Evolutionary conservation across 2,888 invertebrate genomes (phyloP).

Genomic region (Chesias legatella): DNA sequence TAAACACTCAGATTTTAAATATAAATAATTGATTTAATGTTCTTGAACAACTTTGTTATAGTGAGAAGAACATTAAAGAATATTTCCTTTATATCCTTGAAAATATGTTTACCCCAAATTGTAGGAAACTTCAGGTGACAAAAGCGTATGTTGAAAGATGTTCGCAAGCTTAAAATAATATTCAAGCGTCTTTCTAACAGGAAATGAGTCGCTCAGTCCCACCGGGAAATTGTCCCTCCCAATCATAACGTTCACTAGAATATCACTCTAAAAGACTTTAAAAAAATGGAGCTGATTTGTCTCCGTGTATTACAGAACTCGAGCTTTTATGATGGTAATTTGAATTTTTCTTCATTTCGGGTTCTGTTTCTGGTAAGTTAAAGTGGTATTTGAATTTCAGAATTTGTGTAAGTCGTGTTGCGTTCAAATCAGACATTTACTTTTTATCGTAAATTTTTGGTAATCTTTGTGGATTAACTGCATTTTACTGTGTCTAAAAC

Average conservation of each 20-base stretch:
- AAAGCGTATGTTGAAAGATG: slow-evolving; percentile 64
- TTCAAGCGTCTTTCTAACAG: slow-evolving; percentile 63
- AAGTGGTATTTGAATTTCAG: slow-evolving; percentile 20
- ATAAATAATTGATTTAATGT: too few species aligned
- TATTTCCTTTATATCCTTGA: too few species aligned
- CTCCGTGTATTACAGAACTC: slow-evolving; percentile 56
- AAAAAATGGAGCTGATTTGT: slow-evolving; percentile 68
- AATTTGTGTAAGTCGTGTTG: too few species aligned
- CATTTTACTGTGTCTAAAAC: too few species aligned
- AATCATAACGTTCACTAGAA: slow-evolving; percentile 71
- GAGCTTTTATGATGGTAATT: slow-evolving; percentile 36
- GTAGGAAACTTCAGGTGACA: slow-evolving; percentile 35
- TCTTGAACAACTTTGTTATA: too few species aligned
- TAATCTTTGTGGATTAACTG: too few species aligned
- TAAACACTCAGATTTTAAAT: too few species aligned
- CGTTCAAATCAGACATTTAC: too few species aligned
- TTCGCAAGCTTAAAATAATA: slow-evolving; percentile 74
- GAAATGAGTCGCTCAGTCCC: slow-evolving; percentile 75
- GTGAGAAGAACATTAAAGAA: too few species aligned
- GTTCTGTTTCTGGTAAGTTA: neutral
- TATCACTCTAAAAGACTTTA: slow-evolving; percentile 66
- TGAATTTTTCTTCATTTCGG: slow-evolving; percentile 26
- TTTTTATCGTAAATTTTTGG: too few species aligned
- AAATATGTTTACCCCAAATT: neutral
- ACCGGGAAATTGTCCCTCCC: slow-evolving; percentile 75